Conservation (phyloP, 2,888 invertebrate genomes). For the Mongoloraphidia duomilia region DNA sequence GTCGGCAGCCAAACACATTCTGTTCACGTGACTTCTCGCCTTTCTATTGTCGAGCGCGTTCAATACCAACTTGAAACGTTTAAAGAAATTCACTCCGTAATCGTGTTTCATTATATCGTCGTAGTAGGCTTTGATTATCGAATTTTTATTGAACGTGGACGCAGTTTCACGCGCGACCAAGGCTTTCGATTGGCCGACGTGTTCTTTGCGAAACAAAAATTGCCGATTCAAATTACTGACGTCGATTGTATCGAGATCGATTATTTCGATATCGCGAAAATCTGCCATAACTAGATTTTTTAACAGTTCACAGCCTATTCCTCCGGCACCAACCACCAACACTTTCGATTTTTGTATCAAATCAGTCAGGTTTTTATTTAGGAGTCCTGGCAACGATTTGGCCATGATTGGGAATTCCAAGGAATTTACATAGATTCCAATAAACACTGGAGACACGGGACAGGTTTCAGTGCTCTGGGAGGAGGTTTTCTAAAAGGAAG, state of each 20-base stretch:
- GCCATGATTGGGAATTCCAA: too few relatives aligned
- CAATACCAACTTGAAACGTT: slow-evolving; percentile 79
- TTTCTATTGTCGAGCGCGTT: slow-evolving; percentile 95
- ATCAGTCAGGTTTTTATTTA: too few relatives aligned
- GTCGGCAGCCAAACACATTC: slow-evolving; percentile 93
- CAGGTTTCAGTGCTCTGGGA: too few relatives aligned
- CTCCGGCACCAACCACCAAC: too few relatives aligned
- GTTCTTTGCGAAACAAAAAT: slow-evolving; percentile 85
- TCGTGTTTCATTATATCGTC: slow-evolving; percentile 84
- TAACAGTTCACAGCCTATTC: too few relatives aligned
- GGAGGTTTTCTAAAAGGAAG: too few relatives aligned
- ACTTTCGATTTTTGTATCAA: too few relatives aligned
- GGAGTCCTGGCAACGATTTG: too few relatives aligned
- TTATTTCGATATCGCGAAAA: slow-evolving; percentile 28
- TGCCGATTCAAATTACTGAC: slow-evolving; percentile 91
- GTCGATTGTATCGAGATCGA: slow-evolving; percentile 93
- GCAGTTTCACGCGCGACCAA: slow-evolving; percentile 75
- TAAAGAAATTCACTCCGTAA: slow-evolving; percentile 83
- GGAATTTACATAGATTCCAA: too few relatives aligned
- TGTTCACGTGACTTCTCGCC: slow-evolving; percentile 95
- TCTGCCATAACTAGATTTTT: too few relatives aligned
- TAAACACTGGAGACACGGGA: too few relatives aligned
- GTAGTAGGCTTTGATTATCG: slow-evolving; percentile 68
- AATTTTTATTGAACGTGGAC: slow-evolving; percentile 66
- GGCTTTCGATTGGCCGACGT: slow-evolving; percentile 88